phyloP scores from a whole-genome alignment of 2,113 vertebrate species.

The Myrmophylax atrothorax region DNA sequence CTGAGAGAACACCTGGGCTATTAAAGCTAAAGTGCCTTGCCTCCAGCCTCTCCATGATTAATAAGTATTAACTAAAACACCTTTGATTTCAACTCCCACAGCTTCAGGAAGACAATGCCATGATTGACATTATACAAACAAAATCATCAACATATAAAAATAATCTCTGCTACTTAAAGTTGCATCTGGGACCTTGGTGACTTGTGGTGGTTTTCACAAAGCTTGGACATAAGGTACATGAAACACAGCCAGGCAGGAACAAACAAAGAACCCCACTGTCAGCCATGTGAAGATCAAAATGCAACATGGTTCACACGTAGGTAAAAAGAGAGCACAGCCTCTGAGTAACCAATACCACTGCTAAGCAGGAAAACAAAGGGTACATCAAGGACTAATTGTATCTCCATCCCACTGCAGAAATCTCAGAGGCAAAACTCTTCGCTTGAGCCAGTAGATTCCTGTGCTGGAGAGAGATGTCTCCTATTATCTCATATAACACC shows the following conservation, averaged over 20 bases:
- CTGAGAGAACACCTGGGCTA: background rate
- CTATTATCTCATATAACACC: background rate
- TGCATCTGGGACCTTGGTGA: background rate
- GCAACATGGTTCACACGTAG: accelerated
- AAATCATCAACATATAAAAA: background rate
- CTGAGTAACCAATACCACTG: background rate
- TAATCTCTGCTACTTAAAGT: background rate
- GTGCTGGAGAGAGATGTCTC: background rate
- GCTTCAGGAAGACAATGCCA: background rate
- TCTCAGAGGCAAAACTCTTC: background rate
- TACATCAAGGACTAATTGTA: background rate
- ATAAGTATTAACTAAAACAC: constrained; percentile 6
- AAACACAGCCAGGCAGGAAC: background rate
- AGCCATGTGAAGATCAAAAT: background rate
- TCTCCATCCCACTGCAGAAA: background rate
- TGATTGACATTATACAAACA: background rate
- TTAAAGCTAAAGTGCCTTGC: background rate
- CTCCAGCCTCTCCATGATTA: background rate
- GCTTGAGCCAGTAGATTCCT: background rate
- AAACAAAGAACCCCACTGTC: background rate
- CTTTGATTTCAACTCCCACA: background rate
- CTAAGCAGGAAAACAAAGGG: background rate
- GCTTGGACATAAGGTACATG: background rate
- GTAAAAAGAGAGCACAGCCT: background rate
- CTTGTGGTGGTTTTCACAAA: background rate